Conservation (phyloP, 2,888 invertebrate genomes). For the Strigamia maritima region DNA sequence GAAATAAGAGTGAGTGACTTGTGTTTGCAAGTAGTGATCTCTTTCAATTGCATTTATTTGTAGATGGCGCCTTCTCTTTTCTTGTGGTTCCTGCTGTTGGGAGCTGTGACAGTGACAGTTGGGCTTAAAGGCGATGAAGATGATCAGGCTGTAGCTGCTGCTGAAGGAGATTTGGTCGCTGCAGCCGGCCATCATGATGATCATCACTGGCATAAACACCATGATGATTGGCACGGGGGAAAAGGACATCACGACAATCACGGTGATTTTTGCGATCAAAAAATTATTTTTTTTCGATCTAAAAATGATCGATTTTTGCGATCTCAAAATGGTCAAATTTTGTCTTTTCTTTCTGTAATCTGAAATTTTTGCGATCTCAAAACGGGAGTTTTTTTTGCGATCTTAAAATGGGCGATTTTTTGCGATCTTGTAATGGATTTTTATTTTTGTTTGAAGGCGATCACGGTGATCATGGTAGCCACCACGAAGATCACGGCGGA, state of each 20-base stretch:
- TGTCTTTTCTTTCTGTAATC: too few relatives aligned
- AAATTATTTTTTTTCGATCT: too few relatives aligned
- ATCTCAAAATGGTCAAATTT: too few relatives aligned
- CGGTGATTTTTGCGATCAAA: slow-evolving; percentile 54
- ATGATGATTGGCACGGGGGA: slow-evolving; percentile 48
- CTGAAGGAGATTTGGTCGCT: background rate
- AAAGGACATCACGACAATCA: slow-evolving; percentile 59
- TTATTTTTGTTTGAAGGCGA: slow-evolving; percentile 1
- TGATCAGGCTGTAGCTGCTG: background rate
- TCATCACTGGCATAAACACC: slow-evolving; percentile 29
- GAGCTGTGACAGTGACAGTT: background rate
- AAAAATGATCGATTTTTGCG: too few relatives aligned
- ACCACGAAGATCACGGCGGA: slow-evolving; percentile 41
- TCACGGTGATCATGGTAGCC: slow-evolving; percentile 36
- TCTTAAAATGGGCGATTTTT: too few relatives aligned
- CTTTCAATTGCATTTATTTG: background rate
- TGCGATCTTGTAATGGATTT: background rate
- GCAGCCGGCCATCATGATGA: slow-evolving; percentile 15
- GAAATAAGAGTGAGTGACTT: background rate
- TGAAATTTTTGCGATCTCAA: too few relatives aligned
- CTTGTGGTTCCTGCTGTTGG: background rate
- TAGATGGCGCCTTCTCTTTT: background rate
- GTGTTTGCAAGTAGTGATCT: background rate
- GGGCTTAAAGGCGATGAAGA: slow-evolving; percentile 1
- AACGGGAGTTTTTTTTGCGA: too few relatives aligned